Evolutionary conservation across 64 coral and sea anemone species (phyloP).

Genomic region (Actinia equina): DNA sequence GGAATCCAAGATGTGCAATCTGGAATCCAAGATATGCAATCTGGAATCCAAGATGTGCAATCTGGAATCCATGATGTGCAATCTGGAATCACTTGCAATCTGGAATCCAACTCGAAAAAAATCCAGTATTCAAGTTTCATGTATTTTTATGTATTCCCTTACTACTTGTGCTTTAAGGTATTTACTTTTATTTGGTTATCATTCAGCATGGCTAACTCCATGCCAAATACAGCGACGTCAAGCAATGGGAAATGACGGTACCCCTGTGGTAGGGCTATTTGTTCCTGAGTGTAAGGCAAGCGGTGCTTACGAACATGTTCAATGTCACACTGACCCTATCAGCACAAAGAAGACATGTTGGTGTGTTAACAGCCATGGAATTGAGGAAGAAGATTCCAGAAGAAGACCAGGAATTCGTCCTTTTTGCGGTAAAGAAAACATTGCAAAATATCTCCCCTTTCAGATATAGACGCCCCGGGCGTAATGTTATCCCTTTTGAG

Average conservation of each 20-base stretch:
- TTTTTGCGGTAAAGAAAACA: not conserved
- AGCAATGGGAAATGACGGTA: slow-evolving; percentile 31
- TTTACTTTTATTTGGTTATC: not conserved
- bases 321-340: slow-evolving; percentile 33
- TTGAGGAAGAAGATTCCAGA: slow-evolving; percentile 37
- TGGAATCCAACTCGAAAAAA: too few species aligned
- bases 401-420: slow-evolving; percentile 14
- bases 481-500: too few species aligned
- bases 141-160: too few species aligned
- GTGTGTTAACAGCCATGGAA: slow-evolving; percentile 34
- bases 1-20: too few species aligned
- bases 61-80: too few species aligned
- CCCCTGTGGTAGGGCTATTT: slow-evolving; percentile 47
- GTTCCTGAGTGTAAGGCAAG: slow-evolving; percentile 43
- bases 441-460: too few species aligned
- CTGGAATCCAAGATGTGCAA: too few species aligned
- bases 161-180: too few species aligned
- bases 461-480: too few species aligned
- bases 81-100: too few species aligned
- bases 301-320: slow-evolving; percentile 25
- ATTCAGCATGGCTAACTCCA: slow-evolving; percentile 37
- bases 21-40: too few species aligned
- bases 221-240: slow-evolving; percentile 44
- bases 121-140: too few species aligned
- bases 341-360: slow-evolving; percentile 24